Base-by-base conservation (phyloP, 2,797 vertebrate species). In the Botia kubotai region DNA sequence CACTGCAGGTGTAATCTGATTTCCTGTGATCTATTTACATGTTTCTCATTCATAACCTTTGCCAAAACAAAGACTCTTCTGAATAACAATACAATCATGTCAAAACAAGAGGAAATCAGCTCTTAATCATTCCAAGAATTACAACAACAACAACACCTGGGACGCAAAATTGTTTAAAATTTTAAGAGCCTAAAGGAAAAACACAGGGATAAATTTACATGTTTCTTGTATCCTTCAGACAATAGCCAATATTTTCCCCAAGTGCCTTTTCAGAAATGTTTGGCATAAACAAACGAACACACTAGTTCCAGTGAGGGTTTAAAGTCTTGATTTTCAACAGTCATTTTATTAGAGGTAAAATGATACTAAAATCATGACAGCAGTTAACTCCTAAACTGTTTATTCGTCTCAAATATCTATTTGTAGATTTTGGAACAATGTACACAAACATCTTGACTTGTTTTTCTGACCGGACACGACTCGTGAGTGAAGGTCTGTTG, bases 181-280 rank as follows among this genome's bases (percentile, higher is more conserved):
- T 14, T 2, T 12, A 58, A 75, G 65, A 65, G 82, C 46, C 43
- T 75, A 17, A 23, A 48, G 58, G 33, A 82, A 33, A 36, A 77
- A 66, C 80, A 77, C 65, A 77, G 50, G 39, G 23, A 77, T 82
- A 66, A 36, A 77, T 66, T 74, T 46, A 48, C 72, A 74, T 23
- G 33, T 1, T 65, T 48, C 23, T 57, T 57, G 71, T 53, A 72
- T 58, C 75, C 48, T 46, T 68, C 53, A 62, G 14, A 78, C 10
- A 36, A 62, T 70, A 57, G 75, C 58, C 57, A 39, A 46, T 48
- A 75, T 23, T 48, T 79, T 66, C 72, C 23, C 58, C 58, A 26
- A 36, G 5, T 46, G 79, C 23, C 21, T 26, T 62, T 53, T 21
- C 62, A 82, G 19, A 78, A 36, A 60, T 74, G 60, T 66, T 74